phyloP scores from a whole-genome alignment of 92 coral and sea anemone species.

The Porites cylindrica region DNA sequence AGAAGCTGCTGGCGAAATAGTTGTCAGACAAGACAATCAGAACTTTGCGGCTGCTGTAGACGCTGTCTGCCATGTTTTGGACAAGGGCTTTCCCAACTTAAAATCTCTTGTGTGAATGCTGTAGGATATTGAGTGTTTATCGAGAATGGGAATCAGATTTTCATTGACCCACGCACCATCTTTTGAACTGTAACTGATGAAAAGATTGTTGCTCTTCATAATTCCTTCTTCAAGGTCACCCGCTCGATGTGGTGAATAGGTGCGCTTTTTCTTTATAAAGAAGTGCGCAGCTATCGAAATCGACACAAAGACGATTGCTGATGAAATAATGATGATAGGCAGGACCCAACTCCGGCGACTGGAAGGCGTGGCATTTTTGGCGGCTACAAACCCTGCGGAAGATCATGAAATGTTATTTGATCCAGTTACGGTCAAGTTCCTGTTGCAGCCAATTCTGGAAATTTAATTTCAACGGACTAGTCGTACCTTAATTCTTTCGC shows the following conservation, averaged over 20 bases:
- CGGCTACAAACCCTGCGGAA: too few species aligned
- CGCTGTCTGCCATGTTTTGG: slow-evolving; percentile 85
- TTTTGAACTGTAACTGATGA: slow-evolving; percentile 56
- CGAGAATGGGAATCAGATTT: slow-evolving; percentile 47
- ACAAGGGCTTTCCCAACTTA: slow-evolving; percentile 69
- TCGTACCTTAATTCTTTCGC: too few species aligned
- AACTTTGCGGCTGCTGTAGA: slow-evolving; percentile 70
- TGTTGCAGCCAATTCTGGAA: too few species aligned
- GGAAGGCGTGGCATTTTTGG: neutral
- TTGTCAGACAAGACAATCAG: slow-evolving; percentile 76
- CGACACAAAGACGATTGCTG: neutral
- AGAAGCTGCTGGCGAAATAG: slow-evolving; percentile 74
- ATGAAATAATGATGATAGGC: slow-evolving; percentile 5
- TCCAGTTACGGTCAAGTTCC: too few species aligned
- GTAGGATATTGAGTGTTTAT: slow-evolving; percentile 45
- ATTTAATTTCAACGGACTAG: too few species aligned
- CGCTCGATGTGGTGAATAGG: neutral
- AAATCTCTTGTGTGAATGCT: slow-evolving; percentile 79
- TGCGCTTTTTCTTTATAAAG: neutral
- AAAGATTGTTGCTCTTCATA: neutral
- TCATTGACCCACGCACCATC: slow-evolving; percentile 54
- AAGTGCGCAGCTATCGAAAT: neutral
- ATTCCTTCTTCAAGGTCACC: neutral
- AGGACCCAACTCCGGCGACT: neutral
- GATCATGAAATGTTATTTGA: too few species aligned